phyloP scores from a whole-genome alignment of 2,888 invertebrate genomes.

The Ochropleura leucogaster region DNA sequence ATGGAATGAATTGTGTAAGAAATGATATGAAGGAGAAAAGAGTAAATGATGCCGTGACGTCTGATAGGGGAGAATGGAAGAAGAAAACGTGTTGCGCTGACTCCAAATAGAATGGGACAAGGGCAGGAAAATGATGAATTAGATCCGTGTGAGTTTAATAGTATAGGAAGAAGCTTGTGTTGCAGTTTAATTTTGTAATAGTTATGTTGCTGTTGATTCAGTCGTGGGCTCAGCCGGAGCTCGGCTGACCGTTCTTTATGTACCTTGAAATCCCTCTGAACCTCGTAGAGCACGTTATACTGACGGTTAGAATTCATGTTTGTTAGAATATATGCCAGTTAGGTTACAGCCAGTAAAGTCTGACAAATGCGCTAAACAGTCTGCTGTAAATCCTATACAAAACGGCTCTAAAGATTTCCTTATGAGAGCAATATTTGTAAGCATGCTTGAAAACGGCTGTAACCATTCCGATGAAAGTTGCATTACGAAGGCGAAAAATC shows the following conservation, averaged over 20 bases:
- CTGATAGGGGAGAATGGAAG: too few relatives aligned
- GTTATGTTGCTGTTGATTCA: constrained; percentile 30
- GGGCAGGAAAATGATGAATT: too few relatives aligned
- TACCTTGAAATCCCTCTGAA: not conserved
- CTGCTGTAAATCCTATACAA: not conserved
- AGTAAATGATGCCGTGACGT: too few relatives aligned
- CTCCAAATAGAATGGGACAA: too few relatives aligned
- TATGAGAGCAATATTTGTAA: too few relatives aligned
- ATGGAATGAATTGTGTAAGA: too few relatives aligned
- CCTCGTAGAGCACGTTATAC: not conserved
- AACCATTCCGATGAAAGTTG: too few relatives aligned
- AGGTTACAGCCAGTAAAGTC: not conserved
- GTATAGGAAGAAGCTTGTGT: not conserved
- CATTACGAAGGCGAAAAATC: too few relatives aligned
- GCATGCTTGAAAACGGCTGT: too few relatives aligned
- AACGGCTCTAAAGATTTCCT: too few relatives aligned
- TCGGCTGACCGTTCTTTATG: constrained; percentile 7
- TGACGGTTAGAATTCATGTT: not conserved
- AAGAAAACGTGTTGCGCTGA: too few relatives aligned
- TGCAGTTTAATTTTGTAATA: constrained; percentile 30
- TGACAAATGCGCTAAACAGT: not conserved
- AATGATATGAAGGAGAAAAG: too few relatives aligned
- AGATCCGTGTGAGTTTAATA: not conserved
- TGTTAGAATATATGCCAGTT: not conserved
- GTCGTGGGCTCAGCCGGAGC: not conserved